Conservation (phyloP, 2,797 vertebrate genomes). For the Enteromius anoplus region DNA sequence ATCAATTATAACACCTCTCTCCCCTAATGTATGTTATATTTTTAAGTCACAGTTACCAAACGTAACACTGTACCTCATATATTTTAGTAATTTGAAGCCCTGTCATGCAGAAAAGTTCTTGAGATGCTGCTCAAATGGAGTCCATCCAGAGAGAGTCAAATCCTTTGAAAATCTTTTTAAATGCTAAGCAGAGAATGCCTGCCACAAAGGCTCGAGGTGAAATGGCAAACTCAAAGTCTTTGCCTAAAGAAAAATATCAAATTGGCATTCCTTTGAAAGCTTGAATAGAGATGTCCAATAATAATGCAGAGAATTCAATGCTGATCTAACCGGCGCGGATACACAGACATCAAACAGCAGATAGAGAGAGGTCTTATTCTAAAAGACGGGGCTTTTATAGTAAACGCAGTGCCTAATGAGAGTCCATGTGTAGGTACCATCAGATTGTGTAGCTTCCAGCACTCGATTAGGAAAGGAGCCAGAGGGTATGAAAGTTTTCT, state of each 20-base stretch:
- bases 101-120: neutral
- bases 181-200: conserved; percentile 38
- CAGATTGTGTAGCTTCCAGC: conserved; percentile 13
- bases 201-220: conserved; percentile 24
- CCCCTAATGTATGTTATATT: neutral
- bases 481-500: neutral
- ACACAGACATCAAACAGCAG: conserved; percentile 1
- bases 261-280: conserved; percentile 18
- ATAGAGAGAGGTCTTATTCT: conserved; percentile 13
- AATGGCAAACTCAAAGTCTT: conserved; percentile 38
- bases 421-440: neutral
- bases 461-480: conserved; percentile 7
- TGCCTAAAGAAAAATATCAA: conserved; percentile 30
- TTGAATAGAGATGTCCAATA: conserved; percentile 26
- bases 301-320: conserved; percentile 16
- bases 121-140: neutral
- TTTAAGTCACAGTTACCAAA: neutral
- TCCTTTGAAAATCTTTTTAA: conserved; percentile 41
- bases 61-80: neutral
- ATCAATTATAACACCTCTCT: neutral
- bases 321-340: conserved; percentile 13
- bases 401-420: conserved; percentile 28
- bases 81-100: neutral
- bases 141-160: neutral
- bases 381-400: conserved; percentile 13